Conservation (phyloP, 2,888 invertebrate species). For the Osmoderma eremita region DNA sequence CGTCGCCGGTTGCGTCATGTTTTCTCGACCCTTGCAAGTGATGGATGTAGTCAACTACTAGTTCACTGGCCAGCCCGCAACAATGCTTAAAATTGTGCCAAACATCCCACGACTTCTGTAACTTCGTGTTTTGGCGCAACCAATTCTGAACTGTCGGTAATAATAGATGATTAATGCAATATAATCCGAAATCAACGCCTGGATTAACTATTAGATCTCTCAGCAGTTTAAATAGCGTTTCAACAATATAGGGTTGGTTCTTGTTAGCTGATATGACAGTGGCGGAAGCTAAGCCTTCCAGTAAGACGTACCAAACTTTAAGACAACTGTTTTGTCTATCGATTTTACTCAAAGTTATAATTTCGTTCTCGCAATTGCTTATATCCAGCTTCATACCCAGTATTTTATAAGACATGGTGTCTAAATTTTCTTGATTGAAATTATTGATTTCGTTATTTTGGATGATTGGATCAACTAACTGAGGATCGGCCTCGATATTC, state of each 20-base stretch:
- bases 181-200: constrained; percentile 89
- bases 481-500: constrained; percentile 79
- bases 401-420: constrained; percentile 73
- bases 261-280: constrained; percentile 80
- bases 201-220: constrained; percentile 81
- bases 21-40: constrained; percentile 71
- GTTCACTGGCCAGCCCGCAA: constrained; percentile 90
- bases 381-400: constrained; percentile 66
- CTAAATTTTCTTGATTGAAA: constrained; percentile 73
- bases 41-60: constrained; percentile 86
- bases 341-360: constrained; percentile 71
- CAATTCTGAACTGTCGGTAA: constrained; percentile 94
- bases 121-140: constrained; percentile 75
- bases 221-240: constrained; percentile 86
- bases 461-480: constrained; percentile 86
- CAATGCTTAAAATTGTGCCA: constrained; percentile 95
- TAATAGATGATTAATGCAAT: constrained; percentile 90
- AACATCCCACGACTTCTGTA: constrained; percentile 78
- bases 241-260: constrained; percentile 86
- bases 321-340: constrained; percentile 85
- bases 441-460: constrained; percentile 71
- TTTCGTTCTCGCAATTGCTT: constrained; percentile 63
- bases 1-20: constrained; percentile 48
- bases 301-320: constrained; percentile 88
- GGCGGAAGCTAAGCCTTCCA: constrained; percentile 87